Conservation (phyloP, 1,140 invertebrate species). For the Megalonaias nervosa region DNA sequence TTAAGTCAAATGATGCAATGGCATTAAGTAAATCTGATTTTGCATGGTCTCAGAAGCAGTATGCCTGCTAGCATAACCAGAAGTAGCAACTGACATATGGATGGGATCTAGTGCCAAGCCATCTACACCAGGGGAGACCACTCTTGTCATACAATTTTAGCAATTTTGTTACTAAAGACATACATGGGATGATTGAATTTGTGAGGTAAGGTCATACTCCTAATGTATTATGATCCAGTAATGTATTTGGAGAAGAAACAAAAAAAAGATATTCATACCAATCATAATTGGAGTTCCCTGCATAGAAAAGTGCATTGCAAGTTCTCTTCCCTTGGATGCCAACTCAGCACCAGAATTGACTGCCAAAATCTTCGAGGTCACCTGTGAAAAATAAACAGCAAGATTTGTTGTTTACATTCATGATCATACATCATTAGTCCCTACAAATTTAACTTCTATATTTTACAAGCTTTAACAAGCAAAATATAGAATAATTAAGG, state of each 20-base stretch:
- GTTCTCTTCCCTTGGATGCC: conserved; percentile 82
- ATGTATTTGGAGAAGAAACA: too few species aligned
- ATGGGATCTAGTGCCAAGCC: too few species aligned
- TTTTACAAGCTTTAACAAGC: too few species aligned
- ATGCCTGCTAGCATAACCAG: neutral
- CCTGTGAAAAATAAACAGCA: conserved; percentile 61
- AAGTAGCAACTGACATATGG: neutral
- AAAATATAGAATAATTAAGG: too few species aligned
- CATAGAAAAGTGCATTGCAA: conserved; percentile 91
- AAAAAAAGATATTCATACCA: conserved; percentile 46
- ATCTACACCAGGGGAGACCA: neutral
- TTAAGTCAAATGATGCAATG: neutral
- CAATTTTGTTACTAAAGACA: neutral
- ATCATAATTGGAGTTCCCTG: conserved; percentile 99
- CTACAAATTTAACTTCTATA: too few species aligned
- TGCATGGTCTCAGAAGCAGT: neutral
- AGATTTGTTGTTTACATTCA: neutral
- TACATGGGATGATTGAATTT: too few species aligned
- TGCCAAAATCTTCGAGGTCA: conserved; percentile 88
- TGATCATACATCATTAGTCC: too few species aligned
- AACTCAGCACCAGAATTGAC: conserved; percentile 90
- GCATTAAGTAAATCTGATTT: neutral
- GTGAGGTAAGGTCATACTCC: neutral
- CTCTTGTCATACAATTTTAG: neutral
- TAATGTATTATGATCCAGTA: too few species aligned